A percentile compares a stretch with the other conserved stretches of the same genome.
Evolutionary conservation across 1,140 invertebrate genomes (phyloP).

Genomic region (Helicoverpa zea): DNA sequence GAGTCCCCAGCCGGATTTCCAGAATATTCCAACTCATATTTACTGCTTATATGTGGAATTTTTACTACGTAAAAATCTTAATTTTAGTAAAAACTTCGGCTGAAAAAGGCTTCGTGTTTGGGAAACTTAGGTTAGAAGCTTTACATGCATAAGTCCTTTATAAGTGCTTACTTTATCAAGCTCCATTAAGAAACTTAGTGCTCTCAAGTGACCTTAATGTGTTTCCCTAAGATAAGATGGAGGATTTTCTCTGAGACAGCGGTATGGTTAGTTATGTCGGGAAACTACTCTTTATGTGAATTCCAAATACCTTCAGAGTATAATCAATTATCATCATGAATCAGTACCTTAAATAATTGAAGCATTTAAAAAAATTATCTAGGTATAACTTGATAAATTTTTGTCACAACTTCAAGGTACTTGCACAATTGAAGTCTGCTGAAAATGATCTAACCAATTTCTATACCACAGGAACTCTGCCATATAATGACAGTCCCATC

Average conservation of each 20-base stretch:
- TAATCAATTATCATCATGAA: not conserved
- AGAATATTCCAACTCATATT: constrained; percentile 31
- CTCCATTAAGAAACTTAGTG: constrained; percentile 40
- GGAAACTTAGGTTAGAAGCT: not conserved
- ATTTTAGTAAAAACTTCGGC: not conserved
- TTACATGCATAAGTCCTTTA: constrained; percentile 3
- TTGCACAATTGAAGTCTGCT: too few species aligned
- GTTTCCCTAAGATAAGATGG: constrained; percentile 10
- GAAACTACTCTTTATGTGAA: not conserved
- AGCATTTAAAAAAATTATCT: too few species aligned
- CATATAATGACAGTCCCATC: not conserved
- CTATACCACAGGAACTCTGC: too few species aligned
- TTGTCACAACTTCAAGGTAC: too few species aligned
- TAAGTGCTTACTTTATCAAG: constrained; percentile 31
- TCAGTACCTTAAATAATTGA: too few species aligned
- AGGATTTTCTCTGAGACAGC: constrained; percentile 14
- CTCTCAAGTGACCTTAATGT: constrained; percentile 25
- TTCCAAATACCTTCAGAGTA: too few species aligned
- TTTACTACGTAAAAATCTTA: constrained; percentile 15
- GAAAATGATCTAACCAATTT: too few species aligned
- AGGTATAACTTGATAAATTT: too few species aligned
- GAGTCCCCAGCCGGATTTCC: constrained; percentile 11
- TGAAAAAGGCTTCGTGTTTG: constrained; percentile 3
- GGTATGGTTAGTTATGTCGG: not conserved
- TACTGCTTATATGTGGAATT: constrained; percentile 36